These are phyloP conservation scores for Microtus montanus DNA, from an alignment of 2,113 vertebrate genomes.

Conservation along the genomic window DNA sequence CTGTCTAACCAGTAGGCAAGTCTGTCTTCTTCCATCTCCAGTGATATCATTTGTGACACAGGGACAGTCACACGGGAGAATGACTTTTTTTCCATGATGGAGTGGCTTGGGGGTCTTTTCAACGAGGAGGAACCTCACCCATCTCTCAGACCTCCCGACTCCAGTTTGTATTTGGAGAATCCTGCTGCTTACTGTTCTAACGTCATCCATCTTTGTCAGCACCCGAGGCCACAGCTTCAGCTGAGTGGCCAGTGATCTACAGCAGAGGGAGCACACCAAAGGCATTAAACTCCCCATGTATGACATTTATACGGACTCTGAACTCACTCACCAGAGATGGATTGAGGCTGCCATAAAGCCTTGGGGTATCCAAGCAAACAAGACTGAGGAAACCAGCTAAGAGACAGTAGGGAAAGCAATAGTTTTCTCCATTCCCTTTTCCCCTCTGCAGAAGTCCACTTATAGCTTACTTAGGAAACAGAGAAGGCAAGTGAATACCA, in stretches of 20 bases:
- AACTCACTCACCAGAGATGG: slow-evolving; percentile 51
- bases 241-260: slow-evolving; percentile 34
- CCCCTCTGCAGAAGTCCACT: not conserved
- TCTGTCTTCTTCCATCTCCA: not conserved
- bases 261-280: slow-evolving; percentile 40
- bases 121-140: slow-evolving; percentile 37
- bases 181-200: slow-evolving; percentile 67
- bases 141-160: slow-evolving; percentile 67
- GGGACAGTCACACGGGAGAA: slow-evolving; percentile 11
- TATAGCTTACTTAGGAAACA: slow-evolving; percentile 16
- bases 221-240: slow-evolving; percentile 39
- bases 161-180: slow-evolving; percentile 70
- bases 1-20: not conserved
- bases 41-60: slow-evolving; percentile 44
- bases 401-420: not conserved
- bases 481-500: slow-evolving; percentile 8
- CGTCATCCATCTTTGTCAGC: slow-evolving; percentile 64
- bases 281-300: slow-evolving; percentile 39
- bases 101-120: not conserved
- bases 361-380: slow-evolving; percentile 21
- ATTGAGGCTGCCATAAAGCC: slow-evolving; percentile 41
- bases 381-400: not conserved
- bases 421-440: not conserved
- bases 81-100: not conserved
- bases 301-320: slow-evolving; percentile 59